These are phyloP conservation scores for Cetonia aurata DNA, from an alignment of 2,888 invertebrate species.

Conservation along the genomic window DNA sequence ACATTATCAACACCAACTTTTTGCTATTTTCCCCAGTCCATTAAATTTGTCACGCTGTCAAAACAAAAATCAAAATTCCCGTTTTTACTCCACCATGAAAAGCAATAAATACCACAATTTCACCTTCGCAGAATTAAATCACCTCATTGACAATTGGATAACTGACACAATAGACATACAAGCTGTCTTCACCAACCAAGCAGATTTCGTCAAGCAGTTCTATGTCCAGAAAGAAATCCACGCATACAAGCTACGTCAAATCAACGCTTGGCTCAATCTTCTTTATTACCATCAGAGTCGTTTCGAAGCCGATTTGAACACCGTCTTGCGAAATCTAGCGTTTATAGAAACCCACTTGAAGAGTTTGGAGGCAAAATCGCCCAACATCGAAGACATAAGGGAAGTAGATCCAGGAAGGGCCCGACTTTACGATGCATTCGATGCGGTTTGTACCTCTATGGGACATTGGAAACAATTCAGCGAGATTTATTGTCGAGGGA, in stretches of 20 bases:
- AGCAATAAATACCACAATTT: slow-evolving; percentile 16
- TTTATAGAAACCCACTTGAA: slow-evolving; percentile 4
- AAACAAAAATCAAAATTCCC: slow-evolving; percentile 6
- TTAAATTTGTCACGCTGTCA: background rate
- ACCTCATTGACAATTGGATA: slow-evolving; percentile 36
- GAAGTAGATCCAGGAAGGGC: slow-evolving; percentile 22
- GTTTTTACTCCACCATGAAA: slow-evolving; percentile 11
- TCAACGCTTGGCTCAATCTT: slow-evolving; percentile 37
- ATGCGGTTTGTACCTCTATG: slow-evolving; percentile 8
- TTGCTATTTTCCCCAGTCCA: no score
- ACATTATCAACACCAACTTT: no score
- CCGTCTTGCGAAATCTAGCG: slow-evolving; percentile 4
- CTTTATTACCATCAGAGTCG: slow-evolving; percentile 24
- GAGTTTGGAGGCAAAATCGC: slow-evolving; percentile 24
- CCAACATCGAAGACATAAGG: slow-evolving; percentile 24
- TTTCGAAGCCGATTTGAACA: slow-evolving; percentile 18
- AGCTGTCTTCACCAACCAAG: slow-evolving; percentile 31
- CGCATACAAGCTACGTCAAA: slow-evolving; percentile 22
- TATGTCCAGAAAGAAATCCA: slow-evolving; percentile 9
- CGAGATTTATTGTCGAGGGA: background rate
- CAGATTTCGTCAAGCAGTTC: slow-evolving; percentile 10
- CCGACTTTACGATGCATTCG: slow-evolving; percentile 12
- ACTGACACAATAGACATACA: slow-evolving; percentile 21
- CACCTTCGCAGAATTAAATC: slow-evolving; percentile 26
- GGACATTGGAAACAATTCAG: slow-evolving; percentile 31